Evolutionary conservation across 2,888 invertebrate genomes (phyloP).

Genomic region (Agonopterix subpropinquella): DNA sequence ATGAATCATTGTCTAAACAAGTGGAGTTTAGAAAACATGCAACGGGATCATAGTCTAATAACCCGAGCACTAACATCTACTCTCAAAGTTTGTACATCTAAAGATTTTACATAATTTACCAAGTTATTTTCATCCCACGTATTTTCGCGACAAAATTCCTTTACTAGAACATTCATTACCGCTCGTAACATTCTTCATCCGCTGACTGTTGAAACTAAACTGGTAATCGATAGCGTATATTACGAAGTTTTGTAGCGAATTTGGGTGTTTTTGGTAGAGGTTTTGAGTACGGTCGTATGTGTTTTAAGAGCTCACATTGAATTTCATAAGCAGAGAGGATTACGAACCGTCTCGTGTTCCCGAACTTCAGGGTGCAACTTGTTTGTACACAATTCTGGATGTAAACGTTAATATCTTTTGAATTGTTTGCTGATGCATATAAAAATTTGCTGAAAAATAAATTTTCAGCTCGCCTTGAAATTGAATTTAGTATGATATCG

Average conservation of each 20-base stretch:
- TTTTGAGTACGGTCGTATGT: slow-evolving; percentile 1
- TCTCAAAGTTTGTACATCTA: slow-evolving; percentile 4
- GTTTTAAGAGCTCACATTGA: slow-evolving; percentile 16
- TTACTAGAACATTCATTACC: no score
- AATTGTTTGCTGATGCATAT: no score
- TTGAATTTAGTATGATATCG: no score
- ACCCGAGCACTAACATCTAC: slow-evolving; percentile 4
- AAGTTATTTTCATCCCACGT: background rate
- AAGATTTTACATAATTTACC: slow-evolving; percentile 7
- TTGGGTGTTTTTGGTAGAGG: background rate
- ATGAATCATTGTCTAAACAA: no score
- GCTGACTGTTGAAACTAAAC: background rate
- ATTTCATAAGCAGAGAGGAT: slow-evolving; percentile 20
- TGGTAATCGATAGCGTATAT: background rate
- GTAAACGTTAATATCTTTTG: no score
- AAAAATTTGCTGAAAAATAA: no score
- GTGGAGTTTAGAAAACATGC: no score
- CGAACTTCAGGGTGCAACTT: slow-evolving; percentile 7
- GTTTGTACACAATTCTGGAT: no score
- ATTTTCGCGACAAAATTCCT: no score
- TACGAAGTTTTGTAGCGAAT: background rate
- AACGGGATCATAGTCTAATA: no score
- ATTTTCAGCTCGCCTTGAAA: no score
- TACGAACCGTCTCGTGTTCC: slow-evolving; percentile 17
- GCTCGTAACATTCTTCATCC: no score